These are phyloP conservation scores for Spizaetus ornatus DNA, from an alignment of 2,113 vertebrate species.

Conservation along the genomic window DNA sequence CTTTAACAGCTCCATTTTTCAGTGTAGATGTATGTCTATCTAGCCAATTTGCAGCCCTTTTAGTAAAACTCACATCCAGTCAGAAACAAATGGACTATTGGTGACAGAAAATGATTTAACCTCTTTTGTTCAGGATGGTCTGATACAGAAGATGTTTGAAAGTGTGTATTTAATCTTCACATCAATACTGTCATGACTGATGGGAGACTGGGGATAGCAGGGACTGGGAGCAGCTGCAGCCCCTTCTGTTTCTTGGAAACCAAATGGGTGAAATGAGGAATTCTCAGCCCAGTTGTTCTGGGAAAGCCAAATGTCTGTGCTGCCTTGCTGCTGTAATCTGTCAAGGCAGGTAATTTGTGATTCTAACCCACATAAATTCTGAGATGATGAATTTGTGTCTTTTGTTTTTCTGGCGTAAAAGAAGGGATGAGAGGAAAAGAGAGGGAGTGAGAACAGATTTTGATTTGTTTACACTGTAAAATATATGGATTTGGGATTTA, in stretches of 20 bases:
- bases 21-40: neutral
- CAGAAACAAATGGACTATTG: neutral
- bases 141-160: slow-evolving; percentile 22
- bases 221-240: slow-evolving; percentile 18
- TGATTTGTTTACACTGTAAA: neutral
- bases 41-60: neutral
- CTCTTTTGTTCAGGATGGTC: neutral
- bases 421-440: neutral
- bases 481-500: neutral
- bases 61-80: neutral
- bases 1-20: neutral
- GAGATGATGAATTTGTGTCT: neutral
- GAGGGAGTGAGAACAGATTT: neutral
- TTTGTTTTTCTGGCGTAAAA: neutral
- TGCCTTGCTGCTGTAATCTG: slow-evolving; percentile 22
- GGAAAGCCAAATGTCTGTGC: slow-evolving; percentile 22
- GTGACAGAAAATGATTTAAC: neutral
- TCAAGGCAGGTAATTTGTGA: neutral
- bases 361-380: neutral
- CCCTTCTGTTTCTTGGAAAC: slow-evolving; percentile 53
- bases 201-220: neutral
- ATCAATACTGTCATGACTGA: neutral
- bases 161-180: slow-evolving; percentile 15
- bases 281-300: slow-evolving; percentile 24
- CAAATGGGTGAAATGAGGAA: slow-evolving; percentile 4